Conservation (phyloP, 2,113 vertebrate species). For the Oreochromis aureus region DNA sequence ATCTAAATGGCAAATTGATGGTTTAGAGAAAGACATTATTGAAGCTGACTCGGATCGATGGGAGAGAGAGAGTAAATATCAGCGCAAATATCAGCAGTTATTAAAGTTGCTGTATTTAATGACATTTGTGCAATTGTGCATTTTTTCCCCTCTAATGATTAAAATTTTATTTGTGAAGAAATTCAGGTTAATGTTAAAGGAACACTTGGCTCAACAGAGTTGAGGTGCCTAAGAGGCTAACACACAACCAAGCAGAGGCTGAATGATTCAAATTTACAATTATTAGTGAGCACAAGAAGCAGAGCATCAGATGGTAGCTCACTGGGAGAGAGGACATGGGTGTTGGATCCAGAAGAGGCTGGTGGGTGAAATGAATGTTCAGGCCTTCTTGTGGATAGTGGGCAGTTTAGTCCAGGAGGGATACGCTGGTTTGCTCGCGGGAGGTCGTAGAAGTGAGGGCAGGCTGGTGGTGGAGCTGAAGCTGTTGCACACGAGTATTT, state of each 20-base stretch:
- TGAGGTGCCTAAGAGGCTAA: background rate
- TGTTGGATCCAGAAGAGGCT: background rate
- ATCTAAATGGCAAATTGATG: background rate
- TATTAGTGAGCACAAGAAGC: background rate
- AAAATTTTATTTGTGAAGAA: background rate
- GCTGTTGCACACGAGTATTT: background rate
- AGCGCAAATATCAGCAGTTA: background rate
- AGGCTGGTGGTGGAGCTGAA: background rate
- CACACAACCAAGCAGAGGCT: background rate
- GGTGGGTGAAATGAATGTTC: background rate
- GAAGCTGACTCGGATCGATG: background rate
- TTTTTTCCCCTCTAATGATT: background rate
- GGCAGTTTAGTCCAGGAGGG: accelerated
- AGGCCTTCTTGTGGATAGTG: background rate
- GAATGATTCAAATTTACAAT: background rate
- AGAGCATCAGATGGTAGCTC: background rate
- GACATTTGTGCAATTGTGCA: background rate
- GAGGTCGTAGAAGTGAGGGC: background rate
- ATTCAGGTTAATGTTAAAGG: background rate
- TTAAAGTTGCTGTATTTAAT: background rate
- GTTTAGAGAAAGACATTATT: background rate
- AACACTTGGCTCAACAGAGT: background rate
- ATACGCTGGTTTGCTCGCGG: background rate
- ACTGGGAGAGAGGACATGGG: background rate
- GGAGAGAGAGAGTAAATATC: background rate